Base-by-base conservation (phyloP, 2,888 invertebrate species). In the Clistopyga incitator region DNA sequence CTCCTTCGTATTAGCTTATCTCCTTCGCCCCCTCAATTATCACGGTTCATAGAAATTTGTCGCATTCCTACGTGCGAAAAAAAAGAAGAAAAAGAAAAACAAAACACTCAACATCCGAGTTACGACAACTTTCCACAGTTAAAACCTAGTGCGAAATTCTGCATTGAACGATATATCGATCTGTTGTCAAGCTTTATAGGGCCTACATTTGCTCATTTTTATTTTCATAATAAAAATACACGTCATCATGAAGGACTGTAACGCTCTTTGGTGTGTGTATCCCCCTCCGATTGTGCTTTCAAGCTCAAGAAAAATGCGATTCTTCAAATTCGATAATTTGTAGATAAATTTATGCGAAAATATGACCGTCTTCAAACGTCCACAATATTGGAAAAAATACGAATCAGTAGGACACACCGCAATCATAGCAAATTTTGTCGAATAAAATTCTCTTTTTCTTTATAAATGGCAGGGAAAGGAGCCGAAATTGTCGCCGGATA, bases 121-220 rank as follows among this genome's bases (percentile, higher is more conserved):
- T 54, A 75, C 71, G 52, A 76, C 72, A 47, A 82, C 50, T 84
- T 64, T 78, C 70, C 76, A 79, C 65, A 72, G 38, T 56, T 75
- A 61, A 68, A 38, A 74, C 71, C 67, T 70, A 75, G 78, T 81
- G 81, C 78, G 78, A 78, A 84, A 84, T 81, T 76, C 50, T 74
- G 70, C 75, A 84, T 78, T 78, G 71, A 84, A 78, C 65, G 71
- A 78, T 81, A 84, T 80, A 71, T 59, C 74, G 71, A 84, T 84
- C 81, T 84, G 81, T 84, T 81, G 84, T 84, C 84, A 84, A 81
- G 84, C 78, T 82, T 64, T 81, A 72, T 83, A 83, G 88, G 88
- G 89, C 89, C 88, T 90, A 89, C 82, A 86, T 85, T 86, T 82
- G 85, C 84, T 71, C 85, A 84, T 88, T 84, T 88, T 89, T 86